phyloP scores from a whole-genome alignment of 2,888 invertebrate genomes.

The Crocallis elinguaria region DNA sequence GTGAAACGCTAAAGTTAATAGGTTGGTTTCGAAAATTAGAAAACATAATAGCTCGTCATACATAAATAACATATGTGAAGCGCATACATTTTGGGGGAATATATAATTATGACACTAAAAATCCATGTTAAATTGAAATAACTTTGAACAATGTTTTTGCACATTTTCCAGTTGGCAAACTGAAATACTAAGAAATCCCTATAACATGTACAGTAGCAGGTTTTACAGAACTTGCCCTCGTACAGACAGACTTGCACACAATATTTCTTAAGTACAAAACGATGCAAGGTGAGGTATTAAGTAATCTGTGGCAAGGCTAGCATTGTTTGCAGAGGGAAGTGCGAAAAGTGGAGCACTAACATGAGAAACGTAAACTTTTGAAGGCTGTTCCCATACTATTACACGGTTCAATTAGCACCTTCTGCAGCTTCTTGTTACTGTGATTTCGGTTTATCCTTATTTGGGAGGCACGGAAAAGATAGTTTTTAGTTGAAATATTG shows the following conservation, averaged over 20 bases:
- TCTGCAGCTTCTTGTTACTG: slow-evolving; percentile 29
- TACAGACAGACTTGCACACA: neutral
- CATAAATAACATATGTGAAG: no score
- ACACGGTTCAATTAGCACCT: slow-evolving; percentile 31
- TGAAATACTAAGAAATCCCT: no score
- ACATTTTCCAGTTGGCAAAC: no score
- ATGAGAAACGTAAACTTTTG: slow-evolving; percentile 57
- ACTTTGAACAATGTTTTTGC: no score
- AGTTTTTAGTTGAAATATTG: no score
- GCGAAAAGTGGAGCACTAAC: slow-evolving; percentile 56
- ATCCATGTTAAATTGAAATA: no score
- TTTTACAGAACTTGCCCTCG: neutral
- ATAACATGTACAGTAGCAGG: no score
- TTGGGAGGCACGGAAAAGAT: neutral
- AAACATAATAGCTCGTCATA: no score
- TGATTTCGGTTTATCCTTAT: slow-evolving; percentile 31
- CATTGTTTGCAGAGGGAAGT: slow-evolving; percentile 55
- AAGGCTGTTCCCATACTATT: slow-evolving; percentile 42
- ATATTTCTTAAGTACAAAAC: slow-evolving; percentile 41
- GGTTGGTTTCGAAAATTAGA: no score
- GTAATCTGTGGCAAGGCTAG: slow-evolving; percentile 55
- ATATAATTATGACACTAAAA: no score
- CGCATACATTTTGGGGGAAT: no score
- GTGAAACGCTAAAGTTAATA: no score
- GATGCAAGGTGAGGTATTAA: slow-evolving; percentile 27